A percentile compares a stretch with the other conserved stretches of the same genome.
These are phyloP conservation scores for Chesias legatella DNA, from an alignment of 2,888 invertebrate species.

Conservation along the genomic window DNA sequence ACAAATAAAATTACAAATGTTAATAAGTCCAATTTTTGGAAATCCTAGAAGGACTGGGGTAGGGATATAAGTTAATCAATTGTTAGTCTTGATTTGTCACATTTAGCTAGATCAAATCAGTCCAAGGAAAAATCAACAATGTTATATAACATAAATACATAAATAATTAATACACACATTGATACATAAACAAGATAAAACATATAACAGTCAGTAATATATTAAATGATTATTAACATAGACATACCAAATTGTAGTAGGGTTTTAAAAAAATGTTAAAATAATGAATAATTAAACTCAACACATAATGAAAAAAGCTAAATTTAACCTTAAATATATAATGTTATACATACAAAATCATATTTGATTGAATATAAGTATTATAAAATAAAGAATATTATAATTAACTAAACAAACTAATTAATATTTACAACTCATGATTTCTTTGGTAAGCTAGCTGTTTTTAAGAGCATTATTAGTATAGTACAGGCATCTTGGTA, in stretches of 20 bases:
- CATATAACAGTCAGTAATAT: too few relatives aligned
- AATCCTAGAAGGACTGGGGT: slow-evolving; percentile 3
- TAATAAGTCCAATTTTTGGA: slow-evolving; percentile 15
- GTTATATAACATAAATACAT: slow-evolving; percentile 1
- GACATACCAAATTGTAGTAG: too few relatives aligned
- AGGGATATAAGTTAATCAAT: slow-evolving; percentile 9
- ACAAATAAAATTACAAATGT: slow-evolving; percentile 13
- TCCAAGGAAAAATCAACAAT: slow-evolving; percentile 2
- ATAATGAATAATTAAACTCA: slow-evolving; percentile 12
- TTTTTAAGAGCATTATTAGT: slow-evolving; percentile 53
- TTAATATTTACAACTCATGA: slow-evolving; percentile 32
- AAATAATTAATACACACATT: background rate
- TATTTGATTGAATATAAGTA: background rate
- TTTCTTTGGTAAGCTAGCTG: slow-evolving; percentile 76
- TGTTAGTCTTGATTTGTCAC: slow-evolving; percentile 13
- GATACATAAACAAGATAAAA: background rate
- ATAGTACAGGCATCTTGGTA: background rate
- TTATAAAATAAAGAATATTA: slow-evolving; percentile 3
- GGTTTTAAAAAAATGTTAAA: slow-evolving; percentile 1
- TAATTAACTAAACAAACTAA: background rate
- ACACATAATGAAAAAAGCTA: slow-evolving; percentile 18
- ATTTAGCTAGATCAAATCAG: slow-evolving; percentile 7
- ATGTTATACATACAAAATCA: background rate
- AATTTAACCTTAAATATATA: background rate
- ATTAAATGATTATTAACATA: too few relatives aligned